Conservation (phyloP, 2,888 invertebrate species). For the Neria commutata region DNA sequence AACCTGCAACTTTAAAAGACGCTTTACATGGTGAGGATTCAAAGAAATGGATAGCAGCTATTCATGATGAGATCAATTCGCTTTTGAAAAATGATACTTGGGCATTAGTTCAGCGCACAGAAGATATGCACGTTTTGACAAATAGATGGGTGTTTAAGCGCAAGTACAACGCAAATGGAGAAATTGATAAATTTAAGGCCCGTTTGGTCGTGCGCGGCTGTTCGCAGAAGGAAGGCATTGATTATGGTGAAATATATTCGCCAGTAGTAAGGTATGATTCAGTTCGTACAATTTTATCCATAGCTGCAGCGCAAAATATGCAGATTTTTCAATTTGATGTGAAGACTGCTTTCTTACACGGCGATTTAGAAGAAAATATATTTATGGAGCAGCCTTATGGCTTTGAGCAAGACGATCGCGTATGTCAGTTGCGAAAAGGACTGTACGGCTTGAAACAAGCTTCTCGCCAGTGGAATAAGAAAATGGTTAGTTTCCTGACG, state of each 20-base stretch:
- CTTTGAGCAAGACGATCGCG: conserved; percentile 16
- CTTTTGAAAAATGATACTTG: neutral
- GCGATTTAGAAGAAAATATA: conserved; percentile 19
- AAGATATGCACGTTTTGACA: conserved; percentile 1
- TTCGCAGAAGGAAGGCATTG: neutral
- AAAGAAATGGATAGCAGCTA: conserved; percentile 4
- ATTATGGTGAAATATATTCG: neutral
- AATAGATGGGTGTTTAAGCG: conserved; percentile 19
- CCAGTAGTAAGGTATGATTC: conserved; percentile 2
- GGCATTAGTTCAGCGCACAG: neutral
- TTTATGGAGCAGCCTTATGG: conserved; percentile 27
- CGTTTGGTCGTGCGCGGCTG: neutral
- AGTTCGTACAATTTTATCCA: conserved; percentile 11
- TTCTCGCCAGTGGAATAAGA: conserved; percentile 2
- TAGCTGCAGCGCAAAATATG: conserved; percentile 20
- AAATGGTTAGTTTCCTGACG: conserved; percentile 5
- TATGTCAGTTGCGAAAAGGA: conserved; percentile 20
- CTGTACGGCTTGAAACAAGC: conserved; percentile 29
- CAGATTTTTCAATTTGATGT: conserved; percentile 28
- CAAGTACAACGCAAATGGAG: conserved; percentile 11
- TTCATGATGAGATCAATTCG: conserved; percentile 16
- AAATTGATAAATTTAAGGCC: conserved; percentile 3
- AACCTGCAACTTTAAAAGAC: conserved; percentile 6
- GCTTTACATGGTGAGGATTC: conserved; percentile 2
- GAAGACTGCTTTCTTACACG: conserved; percentile 28